Base-by-base conservation (phyloP, 1,140 invertebrate species). In the Euura saliciscinereae region DNA sequence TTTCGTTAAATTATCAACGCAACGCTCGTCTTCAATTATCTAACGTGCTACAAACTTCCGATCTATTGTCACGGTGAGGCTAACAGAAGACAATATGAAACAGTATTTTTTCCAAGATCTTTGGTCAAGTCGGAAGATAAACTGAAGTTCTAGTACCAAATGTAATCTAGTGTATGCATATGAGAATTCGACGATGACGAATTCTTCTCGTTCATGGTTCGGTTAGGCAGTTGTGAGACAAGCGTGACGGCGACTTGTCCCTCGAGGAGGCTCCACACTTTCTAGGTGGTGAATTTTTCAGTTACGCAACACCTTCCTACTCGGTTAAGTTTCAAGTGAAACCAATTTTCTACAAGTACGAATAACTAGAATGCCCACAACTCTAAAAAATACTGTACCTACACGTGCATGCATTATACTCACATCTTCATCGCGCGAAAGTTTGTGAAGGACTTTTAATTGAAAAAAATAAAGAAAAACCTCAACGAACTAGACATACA, bases 251-350 rank as follows among this genome's bases (percentile, higher is more conserved):
- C 66, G 13, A 43, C 42, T 13, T 68, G 44, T 11, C 44, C 44
- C 42, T 43, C 66, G 66, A 43, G 66, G 66, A 43, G 42, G 7
- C 66, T 71, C 70, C 72, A 70, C 75, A 84, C 84, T 84, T 85
- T 85, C 84, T 83, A 84, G 78, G 76, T 79, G 78, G 76, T 76
- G 82, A 82, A 82, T 83, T 83, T 28, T 68, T 72, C 74, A 64
- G 72, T 84, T 82, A 85, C 70, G 82, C 78, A 85, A 84, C 28
- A 28, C 73, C 73, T 74, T 72, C 70, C 69, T 73, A 82, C 71
- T 68, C 51, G 5, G 51, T 59, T 59, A 59, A 59, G 51, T 59
- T 59, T 74, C 76, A 71, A 84, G 83, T 85, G 81, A 85, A 85
- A 85, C 81, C 75, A 76, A 78, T 83, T 83, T 84, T 82, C 77